Evolutionary conservation across 2,113 vertebrate genomes (phyloP).

Genomic region (Dicentrarchus labrax): DNA sequence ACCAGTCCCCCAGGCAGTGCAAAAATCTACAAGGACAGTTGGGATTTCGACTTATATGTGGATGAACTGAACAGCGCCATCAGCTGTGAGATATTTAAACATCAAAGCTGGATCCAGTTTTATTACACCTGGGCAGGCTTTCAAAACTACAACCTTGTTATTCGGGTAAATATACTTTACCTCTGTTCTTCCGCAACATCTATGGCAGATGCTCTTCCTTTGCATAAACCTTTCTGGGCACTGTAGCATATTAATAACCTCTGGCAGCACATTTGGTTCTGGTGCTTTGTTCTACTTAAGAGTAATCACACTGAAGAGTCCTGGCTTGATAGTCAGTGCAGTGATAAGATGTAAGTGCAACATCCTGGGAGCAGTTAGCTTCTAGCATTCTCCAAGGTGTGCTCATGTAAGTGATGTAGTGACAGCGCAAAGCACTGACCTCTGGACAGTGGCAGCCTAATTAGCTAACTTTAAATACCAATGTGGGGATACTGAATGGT

Average conservation of each 20-base stretch:
- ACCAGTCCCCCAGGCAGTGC: conserved; percentile 73
- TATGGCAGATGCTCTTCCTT: background rate
- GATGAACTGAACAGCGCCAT: conserved; percentile 75
- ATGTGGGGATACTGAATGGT: too few relatives aligned
- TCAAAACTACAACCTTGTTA: conserved; percentile 85
- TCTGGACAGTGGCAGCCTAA: too few relatives aligned
- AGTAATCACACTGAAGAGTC: background rate
- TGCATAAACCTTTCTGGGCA: background rate
- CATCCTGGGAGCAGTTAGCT: too few relatives aligned
- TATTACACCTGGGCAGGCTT: conserved; percentile 89
- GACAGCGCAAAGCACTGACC: too few relatives aligned
- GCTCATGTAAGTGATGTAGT: too few relatives aligned
- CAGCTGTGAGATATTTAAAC: conserved; percentile 82
- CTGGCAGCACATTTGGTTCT: background rate
- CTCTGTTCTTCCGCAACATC: too few relatives aligned
- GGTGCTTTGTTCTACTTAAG: background rate
- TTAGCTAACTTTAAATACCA: too few relatives aligned
- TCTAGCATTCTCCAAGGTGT: too few relatives aligned
- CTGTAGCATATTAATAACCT: background rate
- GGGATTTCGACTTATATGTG: conserved; percentile 85
- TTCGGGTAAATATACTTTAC: conserved; percentile 78
- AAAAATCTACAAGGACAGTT: conserved; percentile 85
- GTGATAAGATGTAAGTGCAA: too few relatives aligned
- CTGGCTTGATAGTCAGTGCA: background rate
- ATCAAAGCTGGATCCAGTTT: conserved; percentile 83